These are phyloP conservation scores for Phaetusa simplex DNA, from an alignment of 2,113 vertebrate genomes.

Conservation along the genomic window DNA sequence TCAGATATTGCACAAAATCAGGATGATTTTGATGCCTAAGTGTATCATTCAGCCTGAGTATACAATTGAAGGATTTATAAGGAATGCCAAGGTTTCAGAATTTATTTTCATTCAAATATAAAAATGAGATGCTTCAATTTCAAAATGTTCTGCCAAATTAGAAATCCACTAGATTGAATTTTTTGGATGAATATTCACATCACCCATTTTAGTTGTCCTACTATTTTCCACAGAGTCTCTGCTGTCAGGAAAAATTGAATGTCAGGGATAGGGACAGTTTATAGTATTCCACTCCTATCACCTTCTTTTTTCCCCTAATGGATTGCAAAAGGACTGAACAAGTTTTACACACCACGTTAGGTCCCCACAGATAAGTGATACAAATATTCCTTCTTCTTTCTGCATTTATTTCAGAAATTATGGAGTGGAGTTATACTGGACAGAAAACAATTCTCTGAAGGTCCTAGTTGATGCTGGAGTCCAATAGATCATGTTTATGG, in stretches of 20 bases:
- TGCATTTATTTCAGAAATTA: neutral
- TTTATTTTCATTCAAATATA: neutral
- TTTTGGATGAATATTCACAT: neutral
- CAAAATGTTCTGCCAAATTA: neutral
- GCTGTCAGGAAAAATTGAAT: neutral
- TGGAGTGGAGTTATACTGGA: neutral
- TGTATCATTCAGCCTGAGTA: neutral
- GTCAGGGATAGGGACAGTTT: neutral
- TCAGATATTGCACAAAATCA: neutral
- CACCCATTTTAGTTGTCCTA: neutral
- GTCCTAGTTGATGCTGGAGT: neutral
- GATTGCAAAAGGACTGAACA: neutral
- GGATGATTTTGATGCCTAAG: neutral
- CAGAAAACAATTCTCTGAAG: neutral
- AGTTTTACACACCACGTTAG: neutral
- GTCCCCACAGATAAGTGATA: neutral
- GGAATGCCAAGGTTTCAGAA: neutral
- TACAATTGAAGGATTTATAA: neutral
- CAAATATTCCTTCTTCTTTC: neutral
- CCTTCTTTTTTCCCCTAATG: neutral
- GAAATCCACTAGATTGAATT: neutral
- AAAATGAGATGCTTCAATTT: neutral
- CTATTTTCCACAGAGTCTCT: neutral
- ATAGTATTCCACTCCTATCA: neutral
- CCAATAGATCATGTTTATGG: neutral